Percentiles rank a stretch among this genome's conserved stretches.
phyloP scores from a whole-genome alignment of 2,113 vertebrate species.

The Aldabrachelys gigantea region DNA sequence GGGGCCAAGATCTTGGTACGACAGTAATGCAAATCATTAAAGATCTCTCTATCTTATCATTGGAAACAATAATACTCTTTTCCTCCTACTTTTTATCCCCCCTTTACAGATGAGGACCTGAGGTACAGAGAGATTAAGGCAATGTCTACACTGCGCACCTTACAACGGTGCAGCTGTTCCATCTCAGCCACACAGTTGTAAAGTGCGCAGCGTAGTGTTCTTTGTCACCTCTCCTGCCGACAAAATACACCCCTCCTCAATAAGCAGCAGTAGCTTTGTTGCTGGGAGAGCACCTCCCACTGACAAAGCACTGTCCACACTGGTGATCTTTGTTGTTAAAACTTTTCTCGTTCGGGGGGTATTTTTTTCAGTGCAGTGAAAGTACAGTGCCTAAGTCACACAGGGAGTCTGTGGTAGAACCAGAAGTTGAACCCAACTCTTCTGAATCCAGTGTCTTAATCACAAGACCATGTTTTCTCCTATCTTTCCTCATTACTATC shows the following conservation, averaged over 20 bases:
- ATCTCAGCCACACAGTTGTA: too few species aligned
- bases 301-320: too few species aligned
- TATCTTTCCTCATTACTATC: background rate
- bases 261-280: too few species aligned
- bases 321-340: too few species aligned
- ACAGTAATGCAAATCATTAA: background rate
- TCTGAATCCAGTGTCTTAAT: accelerated
- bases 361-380: too few species aligned
- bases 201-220: too few species aligned
- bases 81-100: background rate
- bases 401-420: background rate
- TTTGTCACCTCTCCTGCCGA: too few species aligned
- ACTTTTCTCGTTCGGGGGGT: too few species aligned
- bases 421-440: background rate
- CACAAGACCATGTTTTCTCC: background rate
- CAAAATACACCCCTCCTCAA: too few species aligned
- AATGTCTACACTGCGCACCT: background rate
- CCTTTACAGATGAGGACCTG: background rate
- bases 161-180: too few species aligned
- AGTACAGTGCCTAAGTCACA: background rate
- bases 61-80: background rate
- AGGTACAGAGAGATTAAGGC: accelerated
- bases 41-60: background rate
- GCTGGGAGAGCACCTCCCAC: too few species aligned
- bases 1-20: too few species aligned